Evolutionary conservation across 2,888 invertebrate genomes (phyloP).

Genomic region (Heliconius ismenius): DNA sequence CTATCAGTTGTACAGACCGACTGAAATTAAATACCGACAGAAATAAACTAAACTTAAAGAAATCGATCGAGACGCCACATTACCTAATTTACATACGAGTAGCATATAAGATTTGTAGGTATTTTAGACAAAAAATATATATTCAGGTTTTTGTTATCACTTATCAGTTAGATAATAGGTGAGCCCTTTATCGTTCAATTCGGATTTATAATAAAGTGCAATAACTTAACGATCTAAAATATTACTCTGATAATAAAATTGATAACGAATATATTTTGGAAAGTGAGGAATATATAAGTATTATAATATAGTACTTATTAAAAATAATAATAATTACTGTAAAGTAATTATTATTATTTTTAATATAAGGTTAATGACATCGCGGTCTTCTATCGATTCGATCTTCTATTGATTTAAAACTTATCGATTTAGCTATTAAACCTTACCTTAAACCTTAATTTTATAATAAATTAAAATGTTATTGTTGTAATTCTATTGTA

Average conservation of each 20-base stretch:
- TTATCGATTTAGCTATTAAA: neutral
- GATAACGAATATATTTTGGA: slow-evolving; percentile 3
- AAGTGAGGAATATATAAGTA: neutral
- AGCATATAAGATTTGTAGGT: neutral
- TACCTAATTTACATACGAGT: slow-evolving; percentile 1
- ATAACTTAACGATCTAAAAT: slow-evolving; percentile 2
- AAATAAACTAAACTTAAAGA: neutral
- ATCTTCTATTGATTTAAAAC: neutral
- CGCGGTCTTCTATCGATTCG: slow-evolving; percentile 1
- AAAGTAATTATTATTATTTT: no score
- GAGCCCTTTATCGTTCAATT: slow-evolving; percentile 8
- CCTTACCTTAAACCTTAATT: no score
- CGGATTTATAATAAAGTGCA: slow-evolving; percentile 3
- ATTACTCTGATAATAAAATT: neutral
- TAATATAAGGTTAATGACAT: slow-evolving; percentile 32
- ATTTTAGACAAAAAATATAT: neutral
- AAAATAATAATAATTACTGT: no score
- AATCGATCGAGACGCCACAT: neutral
- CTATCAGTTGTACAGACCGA: neutral
- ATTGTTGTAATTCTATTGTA: no score
- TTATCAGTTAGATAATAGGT: neutral
- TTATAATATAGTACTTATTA: neutral
- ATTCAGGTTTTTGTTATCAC: neutral
- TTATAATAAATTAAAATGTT: no score
- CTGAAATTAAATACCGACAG: neutral